A percentile compares a stretch with the other conserved stretches of the same genome.
phyloP scores from a whole-genome alignment of 2,113 vertebrate species.

The Brachyistius frenatus region DNA sequence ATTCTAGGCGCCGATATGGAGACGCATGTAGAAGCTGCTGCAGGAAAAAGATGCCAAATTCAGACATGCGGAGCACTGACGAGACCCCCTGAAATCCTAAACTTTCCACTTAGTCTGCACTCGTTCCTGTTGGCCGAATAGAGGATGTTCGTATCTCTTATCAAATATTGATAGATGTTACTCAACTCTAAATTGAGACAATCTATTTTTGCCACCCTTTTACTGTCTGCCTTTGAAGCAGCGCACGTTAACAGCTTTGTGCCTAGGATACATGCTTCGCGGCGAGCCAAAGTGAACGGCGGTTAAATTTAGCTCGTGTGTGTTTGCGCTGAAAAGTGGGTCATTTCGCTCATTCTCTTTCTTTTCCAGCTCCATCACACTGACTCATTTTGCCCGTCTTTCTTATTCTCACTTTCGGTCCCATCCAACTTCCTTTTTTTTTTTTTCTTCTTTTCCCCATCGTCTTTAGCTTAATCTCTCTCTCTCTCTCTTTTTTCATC shows the following conservation, averaged over 20 bases:
- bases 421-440: no score
- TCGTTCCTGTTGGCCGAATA: not conserved
- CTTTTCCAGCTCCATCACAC: constrained; percentile 46
- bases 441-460: constrained; percentile 2
- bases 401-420: constrained; percentile 24
- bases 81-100: not conserved
- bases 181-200: constrained; percentile 62
- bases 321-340: constrained; percentile 70
- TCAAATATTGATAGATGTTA: constrained; percentile 75
- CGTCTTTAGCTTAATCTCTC: constrained; percentile 9
- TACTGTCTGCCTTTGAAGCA: constrained; percentile 67
- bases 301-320: constrained; percentile 66
- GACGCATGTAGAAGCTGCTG: not conserved
- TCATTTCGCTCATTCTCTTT: constrained; percentile 51
- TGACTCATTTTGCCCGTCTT: constrained; percentile 39
- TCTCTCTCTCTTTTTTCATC: not conserved
- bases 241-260: constrained; percentile 39
- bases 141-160: constrained; percentile 45
- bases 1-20: not conserved
- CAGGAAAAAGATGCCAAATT: no score
- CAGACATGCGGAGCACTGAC: not conserved
- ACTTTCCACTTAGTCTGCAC: constrained; percentile 16
- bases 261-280: constrained; percentile 38
- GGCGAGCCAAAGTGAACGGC: constrained; percentile 50
- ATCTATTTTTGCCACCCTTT: constrained; percentile 68